A percentile compares a stretch with the other conserved stretches of the same genome.
Conservation (phyloP, 2,797 vertebrate species). For the Acanthornis magna region DNA sequence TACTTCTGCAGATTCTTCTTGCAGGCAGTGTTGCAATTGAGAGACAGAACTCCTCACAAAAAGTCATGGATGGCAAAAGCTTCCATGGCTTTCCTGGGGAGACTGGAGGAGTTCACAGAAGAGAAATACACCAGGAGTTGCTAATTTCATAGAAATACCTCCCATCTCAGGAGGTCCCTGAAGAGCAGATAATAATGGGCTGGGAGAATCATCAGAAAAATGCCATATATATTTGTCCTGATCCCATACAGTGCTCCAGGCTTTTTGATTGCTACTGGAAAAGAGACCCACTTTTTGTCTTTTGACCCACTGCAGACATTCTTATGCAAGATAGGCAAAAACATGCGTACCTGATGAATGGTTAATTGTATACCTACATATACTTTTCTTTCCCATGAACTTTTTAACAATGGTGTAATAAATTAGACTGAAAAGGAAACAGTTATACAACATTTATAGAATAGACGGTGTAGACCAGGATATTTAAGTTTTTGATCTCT, state of each 20-base stretch:
- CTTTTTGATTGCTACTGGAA: neutral
- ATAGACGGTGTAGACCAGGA: neutral
- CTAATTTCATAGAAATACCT: neutral
- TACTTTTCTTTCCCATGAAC: neutral
- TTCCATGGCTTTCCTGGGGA: neutral
- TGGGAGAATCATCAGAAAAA: neutral
- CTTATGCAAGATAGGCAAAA: neutral
- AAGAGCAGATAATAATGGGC: neutral
- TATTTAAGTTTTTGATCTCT: neutral
- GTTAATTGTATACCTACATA: fast-evolving
- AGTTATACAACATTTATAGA: neutral
- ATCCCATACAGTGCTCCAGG: neutral
- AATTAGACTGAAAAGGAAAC: neutral
- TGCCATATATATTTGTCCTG: neutral
- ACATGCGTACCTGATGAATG: fast-evolving
- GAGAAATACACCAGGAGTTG: neutral
- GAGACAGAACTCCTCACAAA: neutral
- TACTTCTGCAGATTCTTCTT: neutral
- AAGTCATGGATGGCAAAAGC: neutral
- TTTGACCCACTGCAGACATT: neutral
- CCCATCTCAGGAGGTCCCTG: neutral
- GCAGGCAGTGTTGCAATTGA: neutral
- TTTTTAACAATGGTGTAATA: neutral
- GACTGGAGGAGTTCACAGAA: neutral
- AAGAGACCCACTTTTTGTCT: too few relatives aligned